These are phyloP conservation scores for Meloe dianella DNA, from an alignment of 2,888 invertebrate species.

Conservation along the genomic window DNA sequence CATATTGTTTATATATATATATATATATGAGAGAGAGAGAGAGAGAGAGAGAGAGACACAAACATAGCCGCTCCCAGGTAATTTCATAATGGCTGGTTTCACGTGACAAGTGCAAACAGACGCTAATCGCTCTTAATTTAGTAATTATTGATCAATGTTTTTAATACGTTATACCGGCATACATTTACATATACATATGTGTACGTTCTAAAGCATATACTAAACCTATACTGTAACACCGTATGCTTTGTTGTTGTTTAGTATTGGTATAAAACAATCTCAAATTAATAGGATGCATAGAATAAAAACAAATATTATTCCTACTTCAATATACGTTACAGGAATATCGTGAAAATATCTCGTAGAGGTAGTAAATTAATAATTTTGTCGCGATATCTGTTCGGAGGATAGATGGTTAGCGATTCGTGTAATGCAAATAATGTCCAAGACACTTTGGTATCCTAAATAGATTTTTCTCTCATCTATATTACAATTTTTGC, in stretches of 20 bases:
- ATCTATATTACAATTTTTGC: slow-evolving; percentile 8
- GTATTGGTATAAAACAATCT: background rate
- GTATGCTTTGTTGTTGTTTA: background rate
- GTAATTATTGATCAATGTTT: slow-evolving; percentile 56
- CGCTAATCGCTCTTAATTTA: slow-evolving; percentile 57
- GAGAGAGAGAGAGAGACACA: no score
- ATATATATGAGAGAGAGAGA: no score
- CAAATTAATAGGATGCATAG: background rate
- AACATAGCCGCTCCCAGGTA: slow-evolving; percentile 53
- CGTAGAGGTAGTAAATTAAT: background rate
- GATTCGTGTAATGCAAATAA: slow-evolving; percentile 12
- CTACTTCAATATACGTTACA: no score
- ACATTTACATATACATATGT: slow-evolving; percentile 18
- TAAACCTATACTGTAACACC: no score
- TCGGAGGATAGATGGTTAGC: background rate
- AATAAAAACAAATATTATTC: background rate
- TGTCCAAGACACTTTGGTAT: background rate
- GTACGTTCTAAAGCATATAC: background rate
- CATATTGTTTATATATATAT: background rate
- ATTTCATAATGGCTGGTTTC: slow-evolving; percentile 58
- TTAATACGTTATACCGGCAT: slow-evolving; percentile 47
- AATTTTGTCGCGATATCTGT: background rate
- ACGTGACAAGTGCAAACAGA: slow-evolving; percentile 58
- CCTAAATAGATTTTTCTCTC: slow-evolving; percentile 11
- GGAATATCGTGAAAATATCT: background rate